Evolutionary conservation across 1,140 invertebrate species (phyloP).

Genomic region (Pentalonia nigronervosa): DNA sequence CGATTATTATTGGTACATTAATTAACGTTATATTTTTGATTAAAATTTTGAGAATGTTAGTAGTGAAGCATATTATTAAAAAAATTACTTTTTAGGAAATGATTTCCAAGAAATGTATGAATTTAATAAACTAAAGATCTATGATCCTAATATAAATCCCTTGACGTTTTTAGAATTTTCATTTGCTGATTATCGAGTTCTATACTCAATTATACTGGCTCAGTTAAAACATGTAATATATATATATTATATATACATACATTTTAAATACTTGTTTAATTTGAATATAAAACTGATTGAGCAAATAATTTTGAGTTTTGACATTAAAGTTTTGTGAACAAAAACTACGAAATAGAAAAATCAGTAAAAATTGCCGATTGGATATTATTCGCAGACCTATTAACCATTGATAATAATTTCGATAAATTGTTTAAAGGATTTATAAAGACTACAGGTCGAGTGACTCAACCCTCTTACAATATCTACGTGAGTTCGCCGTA

Average conservation of each 20-base stretch:
- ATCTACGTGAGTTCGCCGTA: background rate
- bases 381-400: background rate
- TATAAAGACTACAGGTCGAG: conserved; percentile 1
- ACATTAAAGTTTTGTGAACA: conserved; percentile 24
- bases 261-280: background rate
- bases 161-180: conserved; percentile 17
- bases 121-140: conserved; percentile 21
- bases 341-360: background rate
- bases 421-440: conserved; percentile 41
- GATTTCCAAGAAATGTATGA: conserved; percentile 13
- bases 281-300: background rate
- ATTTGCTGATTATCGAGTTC: background rate
- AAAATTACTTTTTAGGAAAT: background rate
- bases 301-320: background rate
- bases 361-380: background rate
- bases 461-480: conserved; percentile 35
- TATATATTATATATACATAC: too few relatives aligned
- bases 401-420: background rate
- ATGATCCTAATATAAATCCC: conserved; percentile 14
- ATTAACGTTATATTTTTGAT: conserved; percentile 69
- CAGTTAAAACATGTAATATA: conserved; percentile 6
- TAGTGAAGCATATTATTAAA: background rate
- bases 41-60: too few relatives aligned
- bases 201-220: conserved; percentile 13
- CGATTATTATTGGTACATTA: conserved; percentile 68